Conservation (phyloP, 2,888 invertebrate species). For the Sceliomorpha sp. region DNA sequence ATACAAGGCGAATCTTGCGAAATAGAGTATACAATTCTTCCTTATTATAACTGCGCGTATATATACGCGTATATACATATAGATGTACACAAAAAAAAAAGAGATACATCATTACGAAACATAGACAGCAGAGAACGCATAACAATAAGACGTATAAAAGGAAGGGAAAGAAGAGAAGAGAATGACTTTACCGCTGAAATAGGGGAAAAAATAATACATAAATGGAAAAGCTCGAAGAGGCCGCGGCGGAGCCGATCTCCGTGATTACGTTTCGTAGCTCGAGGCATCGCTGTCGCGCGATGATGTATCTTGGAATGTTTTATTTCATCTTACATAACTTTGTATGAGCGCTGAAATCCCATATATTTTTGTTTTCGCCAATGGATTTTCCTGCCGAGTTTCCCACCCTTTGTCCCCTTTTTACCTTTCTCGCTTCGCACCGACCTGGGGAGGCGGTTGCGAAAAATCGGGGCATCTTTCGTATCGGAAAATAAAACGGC, state of each 20-base stretch:
- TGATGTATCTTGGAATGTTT: slow-evolving; percentile 41
- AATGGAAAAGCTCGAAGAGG: slow-evolving; percentile 34
- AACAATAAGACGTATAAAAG: slow-evolving; percentile 15
- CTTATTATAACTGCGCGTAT: slow-evolving; percentile 22
- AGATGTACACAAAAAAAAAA: slow-evolving; percentile 15
- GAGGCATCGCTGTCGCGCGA: slow-evolving; percentile 28
- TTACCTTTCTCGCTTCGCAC: too few relatives aligned
- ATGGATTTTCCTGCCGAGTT: too few relatives aligned
- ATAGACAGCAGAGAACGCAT: slow-evolving; percentile 10
- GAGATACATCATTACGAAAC: slow-evolving; percentile 26
- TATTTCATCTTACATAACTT: slow-evolving; percentile 27
- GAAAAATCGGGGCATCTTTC: slow-evolving; percentile 14
- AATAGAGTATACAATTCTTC: not conserved
- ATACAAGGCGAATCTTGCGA: not conserved
- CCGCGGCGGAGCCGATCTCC: slow-evolving; percentile 26
- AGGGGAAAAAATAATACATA: slow-evolving; percentile 27
- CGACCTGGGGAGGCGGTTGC: too few relatives aligned
- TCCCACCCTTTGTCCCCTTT: too few relatives aligned
- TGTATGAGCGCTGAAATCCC: slow-evolving; percentile 18
- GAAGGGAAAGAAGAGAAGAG: slow-evolving; percentile 1
- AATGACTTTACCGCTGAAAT: slow-evolving; percentile 16
- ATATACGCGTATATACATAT: too few relatives aligned
- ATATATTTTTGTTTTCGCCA: slow-evolving; percentile 18
- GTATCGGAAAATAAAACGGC: slow-evolving; percentile 16
- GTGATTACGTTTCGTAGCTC: slow-evolving; percentile 46